Evolutionary conservation across 2,113 vertebrate species (phyloP).

Genomic region (Ptyas mucosa): DNA sequence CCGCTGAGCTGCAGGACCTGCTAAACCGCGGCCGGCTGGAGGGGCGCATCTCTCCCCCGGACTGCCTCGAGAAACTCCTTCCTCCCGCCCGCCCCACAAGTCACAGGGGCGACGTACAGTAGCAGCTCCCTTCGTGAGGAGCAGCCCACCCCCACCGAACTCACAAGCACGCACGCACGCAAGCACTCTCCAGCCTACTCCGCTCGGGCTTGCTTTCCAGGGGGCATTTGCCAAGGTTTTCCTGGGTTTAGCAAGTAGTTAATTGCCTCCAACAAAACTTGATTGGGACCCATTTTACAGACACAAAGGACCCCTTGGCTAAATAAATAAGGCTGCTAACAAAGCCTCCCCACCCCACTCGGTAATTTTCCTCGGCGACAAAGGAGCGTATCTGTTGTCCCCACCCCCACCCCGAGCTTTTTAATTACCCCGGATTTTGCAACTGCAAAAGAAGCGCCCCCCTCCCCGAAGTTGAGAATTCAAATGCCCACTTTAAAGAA

Average conservation of each 20-base stretch:
- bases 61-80: slow-evolving; percentile 72
- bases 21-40: neutral
- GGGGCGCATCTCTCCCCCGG: neutral
- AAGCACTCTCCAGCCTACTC: slow-evolving; percentile 59
- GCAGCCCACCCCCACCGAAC: slow-evolving; percentile 52
- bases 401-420: slow-evolving; percentile 68
- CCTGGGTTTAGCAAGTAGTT: slow-evolving; percentile 76
- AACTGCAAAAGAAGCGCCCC: slow-evolving; percentile 59
- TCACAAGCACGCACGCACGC: neutral
- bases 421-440: slow-evolving; percentile 78
- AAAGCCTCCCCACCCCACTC: slow-evolving; percentile 66
- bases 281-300: slow-evolving; percentile 91
- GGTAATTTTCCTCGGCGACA: slow-evolving; percentile 60
- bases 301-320: slow-evolving; percentile 95
- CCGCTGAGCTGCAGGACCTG: neutral
- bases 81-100: slow-evolving; percentile 64
- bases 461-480: slow-evolving; percentile 67
- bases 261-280: slow-evolving; percentile 91
- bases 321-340: slow-evolving; percentile 89
- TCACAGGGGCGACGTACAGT: slow-evolving; percentile 65
- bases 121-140: slow-evolving; percentile 75
- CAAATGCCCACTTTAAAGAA: slow-evolving; percentile 68
- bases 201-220: slow-evolving; percentile 21
- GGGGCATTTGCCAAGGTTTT: slow-evolving; percentile 85
- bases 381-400: slow-evolving; percentile 36